phyloP scores from a whole-genome alignment of 30 jellyfish, hydroid and myxozoan species.

The Aurelia aurita complex sp. Pacific region DNA sequence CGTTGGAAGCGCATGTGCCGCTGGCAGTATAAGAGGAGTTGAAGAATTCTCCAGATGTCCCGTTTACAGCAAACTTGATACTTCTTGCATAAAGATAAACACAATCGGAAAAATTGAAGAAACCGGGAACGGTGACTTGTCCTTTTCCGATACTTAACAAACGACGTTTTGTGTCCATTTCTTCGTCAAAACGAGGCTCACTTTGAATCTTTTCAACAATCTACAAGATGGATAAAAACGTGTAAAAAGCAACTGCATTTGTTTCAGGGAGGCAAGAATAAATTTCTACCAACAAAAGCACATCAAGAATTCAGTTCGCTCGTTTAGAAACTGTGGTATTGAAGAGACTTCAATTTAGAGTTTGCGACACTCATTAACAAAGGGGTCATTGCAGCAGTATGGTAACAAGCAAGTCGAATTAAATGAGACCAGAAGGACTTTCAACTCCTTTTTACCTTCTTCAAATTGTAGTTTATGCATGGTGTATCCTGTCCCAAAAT shows the following conservation, averaged over 20 bases:
- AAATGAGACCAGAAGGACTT: too few species aligned
- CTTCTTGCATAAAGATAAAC: constrained; percentile 43
- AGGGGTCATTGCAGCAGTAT: too few species aligned
- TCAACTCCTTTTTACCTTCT: too few species aligned
- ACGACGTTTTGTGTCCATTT: constrained; percentile 33
- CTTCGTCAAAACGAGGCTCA: constrained; percentile 13
- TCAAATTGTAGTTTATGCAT: too few species aligned
- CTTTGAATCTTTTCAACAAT: constrained; percentile 36
- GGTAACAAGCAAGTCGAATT: too few species aligned
- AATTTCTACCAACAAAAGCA: too few species aligned
- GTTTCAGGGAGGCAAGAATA: neutral
- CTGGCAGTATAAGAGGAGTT: constrained; percentile 15
- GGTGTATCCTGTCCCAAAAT: too few species aligned
- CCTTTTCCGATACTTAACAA: constrained; percentile 21
- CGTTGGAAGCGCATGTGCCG: constrained; percentile 39
- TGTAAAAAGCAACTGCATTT: neutral
- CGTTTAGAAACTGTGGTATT: too few species aligned
- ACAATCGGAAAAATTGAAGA: constrained; percentile 48
- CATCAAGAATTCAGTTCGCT: neutral
- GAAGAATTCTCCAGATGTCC: constrained; percentile 5
- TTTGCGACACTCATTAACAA: too few species aligned
- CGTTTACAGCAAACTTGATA: constrained; percentile 4
- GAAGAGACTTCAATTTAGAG: too few species aligned
- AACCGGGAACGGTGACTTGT: neutral
- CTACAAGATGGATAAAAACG: neutral